phyloP scores from a whole-genome alignment of 1,140 invertebrate genomes.

The Leptonema lineaticorne region DNA sequence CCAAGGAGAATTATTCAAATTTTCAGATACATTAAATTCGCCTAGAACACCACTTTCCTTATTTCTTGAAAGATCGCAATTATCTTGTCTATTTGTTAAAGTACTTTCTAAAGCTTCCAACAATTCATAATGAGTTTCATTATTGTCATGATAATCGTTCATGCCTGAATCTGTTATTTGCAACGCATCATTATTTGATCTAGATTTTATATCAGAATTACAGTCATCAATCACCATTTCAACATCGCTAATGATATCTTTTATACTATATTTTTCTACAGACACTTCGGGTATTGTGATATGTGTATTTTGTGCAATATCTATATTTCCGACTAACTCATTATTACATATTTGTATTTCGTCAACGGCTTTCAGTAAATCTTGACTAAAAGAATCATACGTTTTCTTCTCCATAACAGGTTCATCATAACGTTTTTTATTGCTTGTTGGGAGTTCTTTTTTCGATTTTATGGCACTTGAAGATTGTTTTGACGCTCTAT shows the following conservation, averaged over 20 bases:
- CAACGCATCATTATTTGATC: too few species aligned
- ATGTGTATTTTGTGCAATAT: conserved; percentile 24
- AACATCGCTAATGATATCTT: background rate
- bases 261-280: background rate
- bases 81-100: background rate
- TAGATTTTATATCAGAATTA: background rate
- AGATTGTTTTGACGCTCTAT: conserved; percentile 1
- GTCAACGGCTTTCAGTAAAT: conserved; percentile 33
- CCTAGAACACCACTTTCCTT: conserved; percentile 1
- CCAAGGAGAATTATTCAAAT: conserved; percentile 33
- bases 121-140: background rate
- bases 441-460: conserved; percentile 12
- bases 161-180: background rate
- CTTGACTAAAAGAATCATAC: background rate
- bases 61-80: background rate
- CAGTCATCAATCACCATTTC: background rate
- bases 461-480: conserved; percentile 26
- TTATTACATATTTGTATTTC: conserved; percentile 34
- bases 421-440: conserved; percentile 4
- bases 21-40: background rate
- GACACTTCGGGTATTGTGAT: background rate
- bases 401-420: background rate
- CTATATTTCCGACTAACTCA: conserved; percentile 21
- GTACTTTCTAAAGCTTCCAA: background rate
- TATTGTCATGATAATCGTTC: too few species aligned